Evolutionary conservation across 2,888 invertebrate species (phyloP), one percentile per base, ranked within the genome.

Genomic region (Sycophila texana): DNA sequence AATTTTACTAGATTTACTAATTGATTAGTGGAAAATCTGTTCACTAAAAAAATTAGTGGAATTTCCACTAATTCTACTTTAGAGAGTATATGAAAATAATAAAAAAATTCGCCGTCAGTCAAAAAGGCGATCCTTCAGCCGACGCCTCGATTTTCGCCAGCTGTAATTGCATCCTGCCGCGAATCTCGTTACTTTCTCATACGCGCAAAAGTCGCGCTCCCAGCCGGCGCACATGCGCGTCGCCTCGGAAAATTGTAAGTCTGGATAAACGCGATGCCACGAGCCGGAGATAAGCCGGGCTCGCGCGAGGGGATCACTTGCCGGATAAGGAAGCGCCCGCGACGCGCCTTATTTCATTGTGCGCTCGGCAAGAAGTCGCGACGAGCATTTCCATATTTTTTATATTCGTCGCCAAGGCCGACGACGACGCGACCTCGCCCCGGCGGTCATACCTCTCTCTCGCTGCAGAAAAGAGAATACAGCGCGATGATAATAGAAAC

Each of bases 261-360:
- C 53, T 61, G 65, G 65, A 63, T 74, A 57, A 55, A 58, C 74
- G 74, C 39, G 71, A 60, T 47, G 53, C 30, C 60, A 57, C 47
- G 47, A 7, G 12, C 26, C 22, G n/a, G 66, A 63, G 71, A 71
- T 71, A 77, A 71, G 70, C 70, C 55, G 39, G 39, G 70, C 47
- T 73, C 71, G 39, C 39, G 55, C 57, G 16, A 71, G 16, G 75
- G 83, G 84, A 84, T 85, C 82, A 84, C 82, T 74, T 74, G 61
- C 7, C 78, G 82, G 83, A 85, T 85, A 83, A 84, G 83, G 83
- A 82, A 83, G 83, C 86, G 83, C 84, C 85, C 84, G 80, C 82
- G 82, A 80, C 81, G 83, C 81, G 82, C 84, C 85, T 85, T 85
- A 84, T 84, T 84, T 85, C 84, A 86, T 86, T 84, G 83, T 82